Conservation (phyloP, 1,140 invertebrate genomes). For the Formica selysi region DNA sequence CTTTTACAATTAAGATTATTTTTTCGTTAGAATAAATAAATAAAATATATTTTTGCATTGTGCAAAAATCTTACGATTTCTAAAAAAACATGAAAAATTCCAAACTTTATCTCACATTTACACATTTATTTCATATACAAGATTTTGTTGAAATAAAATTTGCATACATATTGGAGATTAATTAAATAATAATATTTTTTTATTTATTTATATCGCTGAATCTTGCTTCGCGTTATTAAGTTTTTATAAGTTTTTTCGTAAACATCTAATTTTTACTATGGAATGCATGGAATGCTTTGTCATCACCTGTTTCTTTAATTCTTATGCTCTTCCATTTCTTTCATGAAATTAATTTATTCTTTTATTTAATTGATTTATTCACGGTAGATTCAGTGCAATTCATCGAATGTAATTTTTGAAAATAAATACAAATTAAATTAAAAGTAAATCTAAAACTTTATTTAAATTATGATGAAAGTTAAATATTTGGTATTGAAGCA, state of each 20-base stretch:
- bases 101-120: neutral
- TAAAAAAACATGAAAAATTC: neutral
- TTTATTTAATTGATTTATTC: no score
- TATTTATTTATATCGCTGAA: neutral
- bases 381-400: neutral
- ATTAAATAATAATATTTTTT: slow-evolving; percentile 13
- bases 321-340: neutral
- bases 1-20: neutral
- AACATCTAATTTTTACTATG: neutral
- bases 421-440: slow-evolving; percentile 12
- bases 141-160: slow-evolving; percentile 23
- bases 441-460: slow-evolving; percentile 6
- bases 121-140: neutral
- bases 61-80: neutral
- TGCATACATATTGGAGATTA: neutral
- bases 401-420: neutral
- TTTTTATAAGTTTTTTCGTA: slow-evolving; percentile 1
- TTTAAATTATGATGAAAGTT: slow-evolving; percentile 17
- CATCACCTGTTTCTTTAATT: neutral
- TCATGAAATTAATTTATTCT: slow-evolving; percentile 15
- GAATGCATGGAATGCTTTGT: neutral
- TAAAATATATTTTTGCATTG: neutral
- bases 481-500: slow-evolving; percentile 17
- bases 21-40: neutral
- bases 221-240: neutral